A percentile compares a stretch with the other conserved stretches of the same genome.
Evolutionary conservation across 2,888 invertebrate genomes (phyloP).

Genomic region (Psylliodes chrysocephalus): DNA sequence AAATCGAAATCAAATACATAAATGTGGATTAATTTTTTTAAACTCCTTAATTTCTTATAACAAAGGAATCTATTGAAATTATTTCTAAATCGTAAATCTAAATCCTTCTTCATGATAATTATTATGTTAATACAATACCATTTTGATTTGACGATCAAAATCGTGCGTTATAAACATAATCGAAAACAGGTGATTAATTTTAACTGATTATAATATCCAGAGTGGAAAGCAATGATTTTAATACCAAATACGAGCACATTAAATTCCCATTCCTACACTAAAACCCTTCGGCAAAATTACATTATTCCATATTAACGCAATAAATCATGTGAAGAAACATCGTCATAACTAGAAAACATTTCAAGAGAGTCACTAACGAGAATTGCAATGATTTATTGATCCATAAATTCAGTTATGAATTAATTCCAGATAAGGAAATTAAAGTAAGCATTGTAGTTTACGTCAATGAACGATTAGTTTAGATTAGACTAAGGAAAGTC

Average conservation of each 20-base stretch:
- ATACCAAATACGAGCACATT: constrained; percentile 7
- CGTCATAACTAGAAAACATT: constrained; percentile 12
- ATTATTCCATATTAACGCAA: constrained; percentile 6
- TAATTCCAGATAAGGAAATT: constrained; percentile 13
- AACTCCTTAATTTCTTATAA: no score
- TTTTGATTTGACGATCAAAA: no score
- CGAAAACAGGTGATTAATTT: constrained; percentile 6
- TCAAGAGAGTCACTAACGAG: constrained; percentile 12
- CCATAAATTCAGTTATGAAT: constrained; percentile 13
- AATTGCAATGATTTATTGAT: constrained; percentile 11
- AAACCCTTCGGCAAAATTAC: background rate
- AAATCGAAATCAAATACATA: no score
- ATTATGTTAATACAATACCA: no score
- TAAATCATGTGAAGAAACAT: constrained; percentile 13
- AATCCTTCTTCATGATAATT: no score
- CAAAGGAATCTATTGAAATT: no score
- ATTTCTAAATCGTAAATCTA: no score
- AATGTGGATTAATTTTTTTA: no score
- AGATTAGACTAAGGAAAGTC: no score
- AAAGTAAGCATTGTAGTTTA: background rate
- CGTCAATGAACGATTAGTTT: background rate
- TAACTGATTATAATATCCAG: background rate
- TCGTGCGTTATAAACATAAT: no score
- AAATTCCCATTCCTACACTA: constrained; percentile 3
- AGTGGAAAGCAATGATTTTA: constrained; percentile 13